Percentiles rank a stretch among this genome's conserved stretches.
phyloP scores from a whole-genome alignment of 2,888 invertebrate genomes.

The Heliconius ethilla region DNA sequence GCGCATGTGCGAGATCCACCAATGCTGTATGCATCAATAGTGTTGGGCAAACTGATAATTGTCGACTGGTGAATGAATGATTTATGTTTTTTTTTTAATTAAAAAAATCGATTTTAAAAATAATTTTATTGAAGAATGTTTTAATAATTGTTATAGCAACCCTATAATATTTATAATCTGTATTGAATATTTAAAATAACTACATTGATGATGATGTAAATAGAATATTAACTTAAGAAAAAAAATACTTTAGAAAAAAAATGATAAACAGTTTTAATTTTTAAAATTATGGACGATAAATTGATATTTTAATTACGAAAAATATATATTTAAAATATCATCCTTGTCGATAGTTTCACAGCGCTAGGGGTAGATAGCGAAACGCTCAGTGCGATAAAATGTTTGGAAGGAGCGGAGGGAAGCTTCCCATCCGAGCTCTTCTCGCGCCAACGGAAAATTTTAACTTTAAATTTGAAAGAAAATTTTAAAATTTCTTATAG shows the following conservation, averaged over 20 bases:
- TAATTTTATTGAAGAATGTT: not conserved
- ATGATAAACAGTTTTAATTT: too few species aligned
- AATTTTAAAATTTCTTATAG: not conserved
- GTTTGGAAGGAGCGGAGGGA: constrained; percentile 65
- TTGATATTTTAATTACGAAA: too few species aligned
- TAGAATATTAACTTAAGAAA: not conserved
- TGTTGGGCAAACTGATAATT: constrained; percentile 51
- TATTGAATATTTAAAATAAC: not conserved
- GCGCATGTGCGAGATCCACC: constrained; percentile 68
- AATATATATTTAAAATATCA: too few species aligned
- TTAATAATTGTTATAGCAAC: not conserved
- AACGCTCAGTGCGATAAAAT: constrained; percentile 76
- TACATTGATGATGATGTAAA: not conserved
- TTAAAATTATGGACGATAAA: too few species aligned
- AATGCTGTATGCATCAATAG: constrained; percentile 58
- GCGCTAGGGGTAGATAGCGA: constrained; percentile 66
- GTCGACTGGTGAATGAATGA: constrained; percentile 38
- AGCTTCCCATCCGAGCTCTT: constrained; percentile 57
- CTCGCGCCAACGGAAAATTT: constrained; percentile 72
- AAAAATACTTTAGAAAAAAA: not conserved
- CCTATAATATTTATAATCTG: too few species aligned
- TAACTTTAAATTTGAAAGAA: constrained; percentile 54
- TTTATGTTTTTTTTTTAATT: not conserved
- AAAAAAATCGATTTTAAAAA: constrained; percentile 18
- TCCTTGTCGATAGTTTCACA: constrained; percentile 52